These are phyloP conservation scores for Rotaria magnacalcarata DNA, from an alignment of 2,888 invertebrate genomes.

Conservation along the genomic window DNA sequence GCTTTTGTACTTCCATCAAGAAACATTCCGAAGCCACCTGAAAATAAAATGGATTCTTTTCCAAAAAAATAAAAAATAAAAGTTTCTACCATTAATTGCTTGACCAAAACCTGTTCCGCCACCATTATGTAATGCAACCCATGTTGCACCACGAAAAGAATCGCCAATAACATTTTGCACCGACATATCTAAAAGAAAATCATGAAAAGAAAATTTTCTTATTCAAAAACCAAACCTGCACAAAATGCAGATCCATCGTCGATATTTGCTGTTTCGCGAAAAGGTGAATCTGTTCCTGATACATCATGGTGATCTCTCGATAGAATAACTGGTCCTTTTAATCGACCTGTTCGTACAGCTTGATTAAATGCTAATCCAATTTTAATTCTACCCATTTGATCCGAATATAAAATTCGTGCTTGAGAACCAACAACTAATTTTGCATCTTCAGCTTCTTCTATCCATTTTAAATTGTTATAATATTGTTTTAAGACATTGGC, in stretches of 20 bases:
- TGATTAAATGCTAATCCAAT: constrained; percentile 64
- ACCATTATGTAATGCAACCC: constrained; percentile 66
- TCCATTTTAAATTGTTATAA: constrained; percentile 65
- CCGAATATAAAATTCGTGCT: constrained; percentile 66
- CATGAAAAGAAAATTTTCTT: neutral
- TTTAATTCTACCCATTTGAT: constrained; percentile 62
- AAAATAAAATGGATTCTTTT: neutral
- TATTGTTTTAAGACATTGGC: constrained; percentile 63
- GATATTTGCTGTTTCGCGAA: constrained; percentile 66
- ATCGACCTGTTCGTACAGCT: constrained; percentile 60
- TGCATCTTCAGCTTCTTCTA: constrained; percentile 63
- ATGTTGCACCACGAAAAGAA: constrained; percentile 66
- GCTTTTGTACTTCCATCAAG: constrained; percentile 64
- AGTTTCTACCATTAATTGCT: constrained; percentile 62
- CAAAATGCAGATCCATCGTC: constrained; percentile 66
- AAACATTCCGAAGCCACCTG: constrained; percentile 65
- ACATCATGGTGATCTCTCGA: constrained; percentile 68
- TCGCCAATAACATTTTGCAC: constrained; percentile 66
- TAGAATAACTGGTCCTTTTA: constrained; percentile 64
- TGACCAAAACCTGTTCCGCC: constrained; percentile 67
- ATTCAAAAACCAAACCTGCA: constrained; percentile 59
- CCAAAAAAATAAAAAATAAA: neutral
- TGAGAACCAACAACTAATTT: constrained; percentile 61
- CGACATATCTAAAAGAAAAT: constrained; percentile 62
- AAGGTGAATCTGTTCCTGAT: constrained; percentile 66